Evolutionary conservation across 1,140 invertebrate species (phyloP).

Genomic region (Zelostemma sp.): DNA sequence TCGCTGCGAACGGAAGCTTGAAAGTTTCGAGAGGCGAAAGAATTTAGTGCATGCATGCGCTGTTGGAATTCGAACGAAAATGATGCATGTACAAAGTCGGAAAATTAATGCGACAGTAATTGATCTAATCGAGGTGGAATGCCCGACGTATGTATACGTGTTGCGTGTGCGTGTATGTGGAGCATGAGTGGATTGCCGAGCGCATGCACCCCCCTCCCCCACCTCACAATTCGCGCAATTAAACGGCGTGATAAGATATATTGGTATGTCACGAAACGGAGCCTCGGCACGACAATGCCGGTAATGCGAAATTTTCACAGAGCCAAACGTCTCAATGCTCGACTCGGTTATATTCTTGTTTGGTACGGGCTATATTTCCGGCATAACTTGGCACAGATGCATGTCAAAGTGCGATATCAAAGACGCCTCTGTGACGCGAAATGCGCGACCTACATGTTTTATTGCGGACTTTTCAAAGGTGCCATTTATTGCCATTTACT

Average conservation of each 20-base stretch:
- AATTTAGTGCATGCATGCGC: no score
- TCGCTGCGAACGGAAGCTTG: no score
- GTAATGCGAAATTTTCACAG: slow-evolving; percentile 43
- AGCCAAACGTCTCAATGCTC: slow-evolving; percentile 25
- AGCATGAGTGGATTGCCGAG: slow-evolving; percentile 34
- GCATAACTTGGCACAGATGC: slow-evolving; percentile 47
- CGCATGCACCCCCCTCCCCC: slow-evolving; percentile 21
- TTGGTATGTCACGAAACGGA: slow-evolving; percentile 41
- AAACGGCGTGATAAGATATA: slow-evolving; percentile 45
- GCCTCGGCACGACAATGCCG: slow-evolving; percentile 38
- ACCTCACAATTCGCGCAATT: slow-evolving; percentile 27
- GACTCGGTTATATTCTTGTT: slow-evolving; percentile 41
- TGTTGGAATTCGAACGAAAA: slow-evolving; percentile 4
- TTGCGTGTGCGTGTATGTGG: slow-evolving; percentile 22
- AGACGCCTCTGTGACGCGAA: slow-evolving; percentile 41
- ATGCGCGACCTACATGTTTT: slow-evolving; percentile 44
- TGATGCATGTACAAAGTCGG: slow-evolving; percentile 14
- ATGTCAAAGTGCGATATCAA: slow-evolving; percentile 40
- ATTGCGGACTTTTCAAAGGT: slow-evolving; percentile 11
- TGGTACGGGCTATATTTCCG: slow-evolving; percentile 41
- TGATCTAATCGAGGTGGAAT: slow-evolving; percentile 43
- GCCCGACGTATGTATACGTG: slow-evolving; percentile 23
- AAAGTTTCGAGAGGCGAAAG: no score
- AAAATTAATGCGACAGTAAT: slow-evolving; percentile 35
- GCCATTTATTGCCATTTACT: no score